Evolutionary conservation across 1,140 invertebrate genomes (phyloP).

Genomic region (Apis florea): DNA sequence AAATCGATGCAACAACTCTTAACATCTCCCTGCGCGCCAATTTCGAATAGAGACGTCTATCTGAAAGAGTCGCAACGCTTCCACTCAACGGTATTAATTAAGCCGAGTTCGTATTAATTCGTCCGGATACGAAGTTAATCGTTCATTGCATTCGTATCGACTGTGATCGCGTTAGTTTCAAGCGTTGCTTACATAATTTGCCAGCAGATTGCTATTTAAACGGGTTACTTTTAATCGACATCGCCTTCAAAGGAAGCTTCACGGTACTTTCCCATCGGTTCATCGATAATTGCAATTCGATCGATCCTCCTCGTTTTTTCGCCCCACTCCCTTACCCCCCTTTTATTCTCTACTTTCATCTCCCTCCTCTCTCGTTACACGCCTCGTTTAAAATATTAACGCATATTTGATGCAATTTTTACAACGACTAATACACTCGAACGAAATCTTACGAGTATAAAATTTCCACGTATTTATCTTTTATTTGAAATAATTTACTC

Average conservation of each 20-base stretch:
- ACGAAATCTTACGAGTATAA: no score
- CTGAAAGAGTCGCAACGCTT: neutral
- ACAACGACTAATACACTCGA: neutral
- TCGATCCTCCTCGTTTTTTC: neutral
- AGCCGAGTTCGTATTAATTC: conserved; percentile 2
- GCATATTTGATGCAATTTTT: neutral
- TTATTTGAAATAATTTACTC: no score
- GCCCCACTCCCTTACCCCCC: no score
- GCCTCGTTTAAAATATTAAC: neutral
- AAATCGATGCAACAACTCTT: no score
- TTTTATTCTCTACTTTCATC: neutral
- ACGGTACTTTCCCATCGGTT: neutral
- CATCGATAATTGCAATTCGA: conserved; percentile 2
- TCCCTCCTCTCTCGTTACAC: neutral
- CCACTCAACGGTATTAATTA: conserved; percentile 24
- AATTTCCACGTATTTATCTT: no score
- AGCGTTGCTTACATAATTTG: conserved; percentile 26
- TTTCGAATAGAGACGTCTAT: neutral
- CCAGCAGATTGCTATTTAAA: conserved; percentile 25
- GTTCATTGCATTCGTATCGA: conserved; percentile 6
- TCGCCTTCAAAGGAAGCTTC: neutral
- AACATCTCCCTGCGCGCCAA: neutral
- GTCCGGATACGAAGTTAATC: conserved; percentile 20
- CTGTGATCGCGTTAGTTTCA: conserved; percentile 6
- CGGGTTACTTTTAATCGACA: conserved; percentile 6